phyloP scores from a whole-genome alignment of 2,888 invertebrate species.

The Drosophila sordidula region DNA sequence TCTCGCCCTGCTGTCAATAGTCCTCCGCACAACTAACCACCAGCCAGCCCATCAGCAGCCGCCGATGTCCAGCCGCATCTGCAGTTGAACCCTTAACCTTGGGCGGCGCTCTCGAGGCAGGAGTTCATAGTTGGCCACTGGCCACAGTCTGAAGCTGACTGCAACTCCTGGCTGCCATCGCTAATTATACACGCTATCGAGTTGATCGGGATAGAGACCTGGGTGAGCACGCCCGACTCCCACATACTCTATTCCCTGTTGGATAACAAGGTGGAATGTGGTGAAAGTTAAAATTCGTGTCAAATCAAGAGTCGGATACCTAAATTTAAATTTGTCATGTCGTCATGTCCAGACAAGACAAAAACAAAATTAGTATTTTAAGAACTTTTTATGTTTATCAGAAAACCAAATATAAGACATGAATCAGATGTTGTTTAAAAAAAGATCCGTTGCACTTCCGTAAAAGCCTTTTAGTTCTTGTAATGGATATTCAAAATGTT shows the following conservation, averaged over 20 bases:
- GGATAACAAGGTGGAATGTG: no score
- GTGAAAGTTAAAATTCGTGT: no score
- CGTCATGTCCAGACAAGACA: no score
- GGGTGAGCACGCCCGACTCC: not conserved
- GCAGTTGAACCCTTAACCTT: constrained; percentile 24
- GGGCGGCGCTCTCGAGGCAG: not conserved
- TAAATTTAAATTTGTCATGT: no score
- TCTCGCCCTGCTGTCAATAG: constrained; percentile 31
- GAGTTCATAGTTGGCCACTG: constrained; percentile 6
- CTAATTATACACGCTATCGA: not conserved
- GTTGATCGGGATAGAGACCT: not conserved
- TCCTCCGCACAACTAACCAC: constrained; percentile 7
- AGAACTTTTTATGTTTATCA: not conserved
- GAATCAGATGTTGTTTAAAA: no score
- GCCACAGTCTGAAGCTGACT: not conserved
- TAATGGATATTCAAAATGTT: no score
- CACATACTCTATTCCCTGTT: not conserved
- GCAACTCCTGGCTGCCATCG: not conserved
- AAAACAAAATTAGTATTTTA: no score
- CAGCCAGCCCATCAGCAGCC: constrained; percentile 9
- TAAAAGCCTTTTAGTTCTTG: no score
- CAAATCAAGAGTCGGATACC: not conserved
- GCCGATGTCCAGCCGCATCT: constrained; percentile 37
- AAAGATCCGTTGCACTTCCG: no score
- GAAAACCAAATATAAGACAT: not conserved